Evolutionary conservation across 2,888 invertebrate species (phyloP), one percentile per base, ranked within the genome.

Genomic region (Bugula neritina): DNA sequence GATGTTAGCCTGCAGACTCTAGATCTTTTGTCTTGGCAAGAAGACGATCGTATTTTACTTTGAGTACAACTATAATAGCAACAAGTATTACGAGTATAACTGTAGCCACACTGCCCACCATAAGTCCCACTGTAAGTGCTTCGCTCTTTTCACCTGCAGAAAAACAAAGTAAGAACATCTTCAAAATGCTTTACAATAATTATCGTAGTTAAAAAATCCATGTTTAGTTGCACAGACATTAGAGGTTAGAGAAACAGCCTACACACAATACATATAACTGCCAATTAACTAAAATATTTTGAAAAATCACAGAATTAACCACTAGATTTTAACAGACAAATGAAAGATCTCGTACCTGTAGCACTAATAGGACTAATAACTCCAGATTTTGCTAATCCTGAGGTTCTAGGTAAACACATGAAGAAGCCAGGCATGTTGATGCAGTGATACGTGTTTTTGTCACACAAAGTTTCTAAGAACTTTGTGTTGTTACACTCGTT

Each of bases 401-500:
- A 3, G 3, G 31, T 31, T 31, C n/a, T 63, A 25, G 21, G 63
- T 3, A 25, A 31, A 31, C 63, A 63, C n/a, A 10, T 27, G 25
- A 21, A 63, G 34, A 25, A 63, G 10, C 63, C 63, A 63, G 63
- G 63, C n/a, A 31, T 63, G n/a, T 63, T 63, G 27, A 63, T 63
- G 63, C 63, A 63, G 5, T 13, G 1, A n/a, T 63, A 10, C 5
- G 29, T 63, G 10, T 25, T 31, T 29, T 13, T 31, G 2, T 34
- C 5, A 63, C 63, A 63, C 2, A 10, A 25, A 3, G 2, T 63
- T 13, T 13, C 31, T 1, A 34, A 2, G 31, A 63, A 63, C 13
- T 27, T 31, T 63, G 27, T 10, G 31, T 63, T 31, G 2, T 5
- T 27, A 63, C 63, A 63, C n/a, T 63, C 63, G 31, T 63, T n/a